phyloP scores from a whole-genome alignment of 2,113 vertebrate species.

The Aramus guarauna region DNA sequence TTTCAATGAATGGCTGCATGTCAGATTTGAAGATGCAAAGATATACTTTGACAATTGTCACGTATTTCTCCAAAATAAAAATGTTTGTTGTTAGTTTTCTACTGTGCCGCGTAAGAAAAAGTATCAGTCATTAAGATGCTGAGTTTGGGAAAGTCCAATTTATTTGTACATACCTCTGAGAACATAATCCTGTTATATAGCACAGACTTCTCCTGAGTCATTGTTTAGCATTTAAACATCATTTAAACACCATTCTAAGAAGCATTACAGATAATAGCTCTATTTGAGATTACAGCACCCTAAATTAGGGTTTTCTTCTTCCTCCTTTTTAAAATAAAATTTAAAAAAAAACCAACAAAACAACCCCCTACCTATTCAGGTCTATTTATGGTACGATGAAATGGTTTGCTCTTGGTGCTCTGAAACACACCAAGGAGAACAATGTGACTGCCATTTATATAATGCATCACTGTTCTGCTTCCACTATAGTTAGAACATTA shows the following conservation, averaged over 20 bases:
- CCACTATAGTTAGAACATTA: slow-evolving; percentile 17
- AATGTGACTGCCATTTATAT: slow-evolving; percentile 39
- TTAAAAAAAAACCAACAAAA: neutral
- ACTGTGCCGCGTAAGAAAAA: neutral
- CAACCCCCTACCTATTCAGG: neutral
- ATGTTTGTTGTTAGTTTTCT: neutral
- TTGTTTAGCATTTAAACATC: neutral
- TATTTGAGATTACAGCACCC: neutral
- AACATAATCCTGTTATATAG: neutral
- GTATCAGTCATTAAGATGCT: neutral
- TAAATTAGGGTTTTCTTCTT: neutral
- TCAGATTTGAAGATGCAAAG: neutral
- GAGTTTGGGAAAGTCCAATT: neutral
- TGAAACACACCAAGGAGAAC: neutral
- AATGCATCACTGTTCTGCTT: neutral
- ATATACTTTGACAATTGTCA: neutral
- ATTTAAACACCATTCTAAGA: neutral
- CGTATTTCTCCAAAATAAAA: neutral
- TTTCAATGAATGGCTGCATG: neutral
- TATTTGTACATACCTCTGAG: neutral
- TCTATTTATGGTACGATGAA: slow-evolving; percentile 31
- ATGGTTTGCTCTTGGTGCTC: slow-evolving; percentile 24
- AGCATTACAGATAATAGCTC: neutral
- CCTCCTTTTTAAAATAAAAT: neutral
- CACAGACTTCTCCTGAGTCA: neutral